Base-by-base conservation (phyloP, 2,797 vertebrate species). In the Spizella passerina region DNA sequence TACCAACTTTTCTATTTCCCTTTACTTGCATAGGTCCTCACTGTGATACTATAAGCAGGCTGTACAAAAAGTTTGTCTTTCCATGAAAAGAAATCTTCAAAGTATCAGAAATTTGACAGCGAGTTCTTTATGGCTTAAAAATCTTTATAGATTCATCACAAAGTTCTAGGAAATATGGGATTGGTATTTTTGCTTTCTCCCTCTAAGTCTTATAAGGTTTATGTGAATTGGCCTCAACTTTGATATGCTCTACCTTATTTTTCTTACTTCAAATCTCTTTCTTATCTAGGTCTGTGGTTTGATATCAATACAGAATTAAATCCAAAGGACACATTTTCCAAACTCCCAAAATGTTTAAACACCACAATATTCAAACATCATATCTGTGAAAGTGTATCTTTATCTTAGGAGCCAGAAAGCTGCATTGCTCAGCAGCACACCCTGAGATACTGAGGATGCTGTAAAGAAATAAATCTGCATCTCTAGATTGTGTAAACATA, bases 281-380 rank as follows among this genome's bases (percentile, higher is more conserved):
- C 64, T 91, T 88, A 69, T 60, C 80, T 86, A 29, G 23, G 26
- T 75, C 46, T 86, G 53, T 47, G 34, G 14, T 57, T 81, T 91
- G 55, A 59, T 64, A 89, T 78, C 65, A 78, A 73, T 46, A 75
- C 14, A 85, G 55, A 88, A 93, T 72, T 90, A 84, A 94, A 88
- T 64, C 57, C 77, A 88, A 56, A 17, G 47, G 29, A 86, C 20
- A 39, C 32, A 50, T 79, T 84, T 82, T 65, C 61, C 78, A 89
- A 88, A 56, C 39, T 86, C 55, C 12, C 38, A 61, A 84, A 94
- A 84, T 65, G 39, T 82, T 71, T 88, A 47, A 88, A 63, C 55
- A 72, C 27, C 9, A 21, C 44, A 69, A 39, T 81, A 78, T 69
- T 86, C 46, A 69, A 84, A 61, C 41, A 53, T 55, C 22, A 0